Base-by-base conservation (phyloP, 2,888 invertebrate species). In the Campoplex capitator region DNA sequence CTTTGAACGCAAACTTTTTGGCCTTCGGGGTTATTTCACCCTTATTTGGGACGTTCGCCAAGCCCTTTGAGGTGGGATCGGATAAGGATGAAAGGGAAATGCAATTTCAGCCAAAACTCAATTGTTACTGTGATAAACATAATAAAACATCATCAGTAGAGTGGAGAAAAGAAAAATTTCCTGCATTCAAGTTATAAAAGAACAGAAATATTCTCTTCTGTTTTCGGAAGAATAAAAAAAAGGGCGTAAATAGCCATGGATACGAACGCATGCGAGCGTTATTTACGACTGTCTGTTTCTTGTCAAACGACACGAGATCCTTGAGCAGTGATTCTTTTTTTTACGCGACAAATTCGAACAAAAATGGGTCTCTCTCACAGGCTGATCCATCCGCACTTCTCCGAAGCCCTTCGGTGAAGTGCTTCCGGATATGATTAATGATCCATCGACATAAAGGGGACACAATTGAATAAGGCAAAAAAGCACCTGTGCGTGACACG, bases 61-160 rank as follows among this genome's bases (percentile, higher is more conserved):
- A 73, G 32, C 45, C 54, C 23, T 75, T 18, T 11, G 42, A 70
- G 48, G 48, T 54, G 54, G 28, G 3, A 51, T 48, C 16, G 1
- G 16, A 38, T n/a, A 9, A 38, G 18, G 8, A 58, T 58, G 74
- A 28, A 62, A 56, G 28, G 67, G 45, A 70, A 75, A 80, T 84
- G 75, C 80, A 84, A 80, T 84, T 80, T 65, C 62, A 42, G 45
- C 38, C 62, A 80, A 38, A 65, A 76, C 71, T 71, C 71, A 71
- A 84, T 80, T 71, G 23, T 80, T 71, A 71, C 54, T 54, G 76
- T 45, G 56, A 80, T 71, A 80, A 48, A 65, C 67, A 68, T 38
- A 38, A 38, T 23, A 23, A 23, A 23, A 23, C 23, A 51, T 80
- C 48, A 70, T 28, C 35, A 16, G 51, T 45, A 42, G 32, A 28